Evolutionary conservation across 1,140 invertebrate species (phyloP), one percentile per base, ranked within the genome.

Genomic region (Phymorhynchus buccinoides): DNA sequence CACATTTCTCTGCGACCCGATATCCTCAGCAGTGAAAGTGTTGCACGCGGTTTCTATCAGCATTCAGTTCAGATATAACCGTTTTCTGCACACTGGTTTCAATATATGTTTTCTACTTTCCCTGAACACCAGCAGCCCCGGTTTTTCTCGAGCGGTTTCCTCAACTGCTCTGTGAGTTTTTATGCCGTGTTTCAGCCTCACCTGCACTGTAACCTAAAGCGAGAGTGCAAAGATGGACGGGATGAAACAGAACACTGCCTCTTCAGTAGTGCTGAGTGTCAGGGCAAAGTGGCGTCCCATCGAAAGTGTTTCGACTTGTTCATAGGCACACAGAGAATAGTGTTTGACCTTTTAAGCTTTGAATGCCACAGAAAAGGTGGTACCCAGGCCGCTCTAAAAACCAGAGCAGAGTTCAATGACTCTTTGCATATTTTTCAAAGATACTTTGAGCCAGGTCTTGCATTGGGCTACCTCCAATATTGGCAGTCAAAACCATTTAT

Each of bases 241-340:
- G 79, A 80, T 37, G 79, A 80, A 44, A 42, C 41, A 4, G 30
- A n/a, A 14, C 79, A 80, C 48, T 80, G 79, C n/a, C 42, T n/a
- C 27, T 80, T 80, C 79, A 80, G 79, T 48, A 56, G 44, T 62
- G 44, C n/a, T n/a, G 48, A 16, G 27, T 80, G 79, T 56, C 42
- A 80, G 6, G 79, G 79, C 9, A 48, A 9, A 12, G 79, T 80
- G 22, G 79, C 79, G 2, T 41, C 44, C 12, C n/a, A 48, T 22
- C 12, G 62, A 41, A 80, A 80, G 3, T 80, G 48, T n/a, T 80
- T 48, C 44, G 4, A 30, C 30, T 35, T 66, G 18, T 7, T 39
- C 27, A 27, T 66, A 18, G 6, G 7, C n/a, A 27, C 9, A 30
- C 4, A 66, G 16, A 4, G 62, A 27, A 66, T 30, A 14, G 0